Conservation (phyloP, 2,888 invertebrate species). For the Sinhomidia bicolor region DNA sequence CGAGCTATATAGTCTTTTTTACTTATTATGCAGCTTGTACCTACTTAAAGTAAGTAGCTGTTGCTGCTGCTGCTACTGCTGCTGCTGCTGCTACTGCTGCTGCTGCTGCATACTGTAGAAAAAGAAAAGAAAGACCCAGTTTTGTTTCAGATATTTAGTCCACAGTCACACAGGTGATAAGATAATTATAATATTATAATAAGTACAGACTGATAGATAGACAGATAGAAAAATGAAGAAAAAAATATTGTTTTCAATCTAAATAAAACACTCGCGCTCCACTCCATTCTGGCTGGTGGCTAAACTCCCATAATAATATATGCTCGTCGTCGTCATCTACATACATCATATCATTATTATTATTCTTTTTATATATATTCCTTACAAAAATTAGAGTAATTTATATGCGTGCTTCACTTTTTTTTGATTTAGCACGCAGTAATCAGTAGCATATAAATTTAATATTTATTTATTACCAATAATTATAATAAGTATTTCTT, state of each 20-base stretch:
- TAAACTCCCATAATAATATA: neutral
- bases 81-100: neutral
- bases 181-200: slow-evolving; percentile 1
- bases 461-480: neutral
- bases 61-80: neutral
- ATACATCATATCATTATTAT: neutral
- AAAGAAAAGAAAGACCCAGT: slow-evolving; percentile 37
- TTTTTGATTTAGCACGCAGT: neutral
- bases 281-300: no score
- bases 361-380: neutral
- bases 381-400: no score
- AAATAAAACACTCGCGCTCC: neutral
- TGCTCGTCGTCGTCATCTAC: no score
- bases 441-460: neutral
- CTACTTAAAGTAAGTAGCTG: neutral
- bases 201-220: neutral
- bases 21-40: neutral
- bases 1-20: no score
- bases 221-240: neutral
- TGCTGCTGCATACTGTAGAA: no score
- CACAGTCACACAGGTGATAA: neutral
- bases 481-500: neutral
- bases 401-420: neutral
- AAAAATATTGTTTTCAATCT: slow-evolving; percentile 17
- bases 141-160: neutral